Evolutionary conservation across 2,888 invertebrate genomes (phyloP).

Genomic region (Macrophya annulata): DNA sequence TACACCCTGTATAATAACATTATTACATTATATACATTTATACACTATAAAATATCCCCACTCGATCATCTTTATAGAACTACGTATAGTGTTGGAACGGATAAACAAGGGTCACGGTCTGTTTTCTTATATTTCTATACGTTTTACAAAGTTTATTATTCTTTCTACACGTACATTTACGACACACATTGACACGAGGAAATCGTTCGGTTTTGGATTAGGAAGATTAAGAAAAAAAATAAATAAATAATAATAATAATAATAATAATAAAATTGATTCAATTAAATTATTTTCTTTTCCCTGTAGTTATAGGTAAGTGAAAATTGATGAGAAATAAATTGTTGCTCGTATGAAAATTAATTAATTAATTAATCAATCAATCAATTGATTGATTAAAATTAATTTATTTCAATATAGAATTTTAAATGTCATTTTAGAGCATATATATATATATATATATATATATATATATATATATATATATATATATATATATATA

Average conservation of each 20-base stretch:
- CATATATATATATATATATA: no score
- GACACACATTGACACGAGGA: not conserved
- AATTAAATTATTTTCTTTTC: not conserved
- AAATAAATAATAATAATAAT: no score
- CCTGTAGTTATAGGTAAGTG: not conserved
- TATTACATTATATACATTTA: constrained; percentile 11
- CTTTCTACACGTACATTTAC: not conserved
- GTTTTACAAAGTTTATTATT: not conserved
- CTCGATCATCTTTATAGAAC: not conserved
- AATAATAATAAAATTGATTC: not conserved
- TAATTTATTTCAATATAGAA: not conserved
- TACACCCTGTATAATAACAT: not conserved
- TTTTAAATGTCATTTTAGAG: not conserved
- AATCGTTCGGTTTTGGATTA: not conserved
- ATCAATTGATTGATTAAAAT: no score
- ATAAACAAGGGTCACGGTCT: constrained; percentile 41
- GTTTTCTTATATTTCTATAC: constrained; percentile 31
- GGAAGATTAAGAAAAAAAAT: not conserved
- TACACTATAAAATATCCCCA: not conserved
- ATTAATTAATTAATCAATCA: not conserved
- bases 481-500: not conserved
- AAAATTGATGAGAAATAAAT: not conserved
- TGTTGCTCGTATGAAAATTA: not conserved
- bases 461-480: not conserved
- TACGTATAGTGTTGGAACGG: not conserved